Percentiles rank a stretch among this genome's conserved stretches.
phyloP scores from a whole-genome alignment of 2,113 vertebrate genomes.

The Condylura cristata region DNA sequence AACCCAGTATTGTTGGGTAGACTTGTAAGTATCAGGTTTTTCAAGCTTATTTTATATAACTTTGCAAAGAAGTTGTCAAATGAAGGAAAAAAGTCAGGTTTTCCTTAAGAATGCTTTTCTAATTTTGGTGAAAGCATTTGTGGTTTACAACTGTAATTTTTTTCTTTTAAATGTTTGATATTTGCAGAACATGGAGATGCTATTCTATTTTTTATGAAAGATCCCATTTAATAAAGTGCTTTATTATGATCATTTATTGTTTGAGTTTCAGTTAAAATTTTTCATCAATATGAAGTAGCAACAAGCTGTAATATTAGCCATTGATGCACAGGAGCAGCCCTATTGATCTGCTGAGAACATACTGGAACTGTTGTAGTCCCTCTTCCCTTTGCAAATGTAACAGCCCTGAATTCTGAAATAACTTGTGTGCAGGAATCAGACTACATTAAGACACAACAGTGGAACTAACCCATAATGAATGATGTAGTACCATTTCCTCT shows the following conservation, averaged over 20 bases:
- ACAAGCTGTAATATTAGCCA: background rate
- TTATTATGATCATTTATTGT: background rate
- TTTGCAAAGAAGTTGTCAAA: conserved; percentile 16
- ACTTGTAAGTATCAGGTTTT: background rate
- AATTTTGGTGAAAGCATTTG: background rate
- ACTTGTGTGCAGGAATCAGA: background rate
- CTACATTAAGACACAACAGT: background rate
- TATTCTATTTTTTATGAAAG: conserved; percentile 20
- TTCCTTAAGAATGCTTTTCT: background rate
- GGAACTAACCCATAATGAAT: background rate
- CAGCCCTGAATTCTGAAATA: background rate
- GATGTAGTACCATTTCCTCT: background rate
- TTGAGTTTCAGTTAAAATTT: background rate
- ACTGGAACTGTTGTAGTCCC: background rate
- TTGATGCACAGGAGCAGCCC: background rate
- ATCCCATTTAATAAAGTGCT: background rate
- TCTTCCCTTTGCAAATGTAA: background rate
- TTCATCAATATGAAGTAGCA: background rate
- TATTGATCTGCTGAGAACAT: background rate
- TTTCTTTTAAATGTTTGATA: conserved; percentile 9
- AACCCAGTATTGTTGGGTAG: background rate
- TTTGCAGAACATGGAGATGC: background rate
- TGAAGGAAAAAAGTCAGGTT: background rate
- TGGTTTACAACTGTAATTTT: background rate
- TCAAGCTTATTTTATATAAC: background rate